Evolutionary conservation across 2,888 invertebrate species (phyloP).

Genomic region (Heliconius sara): DNA sequence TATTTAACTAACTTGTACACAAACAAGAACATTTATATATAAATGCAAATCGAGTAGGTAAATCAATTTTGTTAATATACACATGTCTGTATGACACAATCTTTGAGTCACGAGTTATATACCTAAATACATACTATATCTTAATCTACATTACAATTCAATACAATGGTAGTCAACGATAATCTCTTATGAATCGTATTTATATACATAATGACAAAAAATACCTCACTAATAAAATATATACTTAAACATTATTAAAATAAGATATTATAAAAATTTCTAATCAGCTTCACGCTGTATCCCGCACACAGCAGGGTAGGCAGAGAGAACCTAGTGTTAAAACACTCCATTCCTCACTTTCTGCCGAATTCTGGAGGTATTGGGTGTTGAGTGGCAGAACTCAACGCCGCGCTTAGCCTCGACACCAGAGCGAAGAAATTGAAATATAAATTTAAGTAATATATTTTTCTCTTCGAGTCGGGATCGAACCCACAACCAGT

Average conservation of each 20-base stretch:
- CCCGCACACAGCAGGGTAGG: too few species aligned
- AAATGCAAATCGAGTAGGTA: background rate
- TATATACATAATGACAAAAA: background rate
- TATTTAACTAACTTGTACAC: background rate
- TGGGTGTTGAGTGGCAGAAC: too few species aligned
- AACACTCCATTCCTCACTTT: too few species aligned
- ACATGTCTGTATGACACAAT: background rate
- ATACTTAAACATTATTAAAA: background rate
- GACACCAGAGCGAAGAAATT: too few species aligned
- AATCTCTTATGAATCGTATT: background rate
- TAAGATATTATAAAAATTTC: too few species aligned
- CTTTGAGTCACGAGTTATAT: constrained; percentile 1
- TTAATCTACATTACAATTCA: background rate
- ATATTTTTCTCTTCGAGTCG: too few species aligned
- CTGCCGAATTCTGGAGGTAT: too few species aligned
- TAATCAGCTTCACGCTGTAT: too few species aligned
- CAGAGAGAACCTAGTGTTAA: too few species aligned
- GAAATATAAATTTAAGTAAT: too few species aligned
- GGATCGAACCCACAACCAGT: too few species aligned
- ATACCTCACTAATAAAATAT: background rate
- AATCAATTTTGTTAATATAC: background rate
- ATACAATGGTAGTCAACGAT: constrained; percentile 10
- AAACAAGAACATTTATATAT: background rate
- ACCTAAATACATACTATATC: background rate
- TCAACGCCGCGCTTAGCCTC: too few species aligned